Percentiles rank a stretch among this genome's conserved stretches.
Evolutionary conservation across 1,140 invertebrate species (phyloP).

Genomic region (Ptiloglossa arizonensis): DNA sequence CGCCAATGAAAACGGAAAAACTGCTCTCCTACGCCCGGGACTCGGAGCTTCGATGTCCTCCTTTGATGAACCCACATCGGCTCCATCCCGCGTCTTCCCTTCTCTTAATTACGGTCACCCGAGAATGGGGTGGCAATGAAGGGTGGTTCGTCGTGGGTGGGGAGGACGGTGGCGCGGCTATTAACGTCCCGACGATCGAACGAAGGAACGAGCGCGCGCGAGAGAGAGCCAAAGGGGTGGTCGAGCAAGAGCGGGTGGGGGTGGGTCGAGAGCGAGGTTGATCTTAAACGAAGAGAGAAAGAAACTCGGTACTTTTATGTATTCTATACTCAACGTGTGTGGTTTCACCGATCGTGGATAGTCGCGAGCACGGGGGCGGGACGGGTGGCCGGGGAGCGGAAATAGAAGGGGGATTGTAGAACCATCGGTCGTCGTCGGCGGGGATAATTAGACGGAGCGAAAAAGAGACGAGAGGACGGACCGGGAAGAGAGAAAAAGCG

Average conservation of each 20-base stretch:
- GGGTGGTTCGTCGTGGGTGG: too few relatives aligned
- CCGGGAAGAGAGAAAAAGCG: conserved; percentile 31
- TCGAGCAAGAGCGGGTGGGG: too few relatives aligned
- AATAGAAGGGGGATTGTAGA: conserved; percentile 38
- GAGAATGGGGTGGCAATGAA: conserved; percentile 40
- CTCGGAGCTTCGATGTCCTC: conserved; percentile 31
- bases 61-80: conserved; percentile 35
- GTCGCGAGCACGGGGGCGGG: conserved; percentile 31
- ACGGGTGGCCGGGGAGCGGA: conserved; percentile 24
- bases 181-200: conserved; percentile 68
- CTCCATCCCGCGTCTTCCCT: conserved; percentile 54
- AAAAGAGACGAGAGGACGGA: conserved; percentile 49
- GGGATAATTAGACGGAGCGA: conserved; percentile 76
- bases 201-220: conserved; percentile 43
- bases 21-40: background rate
- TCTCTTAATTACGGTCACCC: conserved; percentile 67
- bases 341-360: conserved; percentile 60
- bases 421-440: conserved; percentile 54
- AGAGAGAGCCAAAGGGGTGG: conserved; percentile 15
- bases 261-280: conserved; percentile 12
- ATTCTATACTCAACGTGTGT: conserved; percentile 59
- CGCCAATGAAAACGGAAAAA: conserved; percentile 26
- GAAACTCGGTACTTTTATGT: conserved; percentile 62
- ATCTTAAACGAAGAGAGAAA: conserved; percentile 34
- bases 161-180: conserved; percentile 58